These are phyloP conservation scores for Agelas oroides DNA, from an alignment of 37 sponge, comb jelly and placozoan genomes.

Conservation along the genomic window DNA sequence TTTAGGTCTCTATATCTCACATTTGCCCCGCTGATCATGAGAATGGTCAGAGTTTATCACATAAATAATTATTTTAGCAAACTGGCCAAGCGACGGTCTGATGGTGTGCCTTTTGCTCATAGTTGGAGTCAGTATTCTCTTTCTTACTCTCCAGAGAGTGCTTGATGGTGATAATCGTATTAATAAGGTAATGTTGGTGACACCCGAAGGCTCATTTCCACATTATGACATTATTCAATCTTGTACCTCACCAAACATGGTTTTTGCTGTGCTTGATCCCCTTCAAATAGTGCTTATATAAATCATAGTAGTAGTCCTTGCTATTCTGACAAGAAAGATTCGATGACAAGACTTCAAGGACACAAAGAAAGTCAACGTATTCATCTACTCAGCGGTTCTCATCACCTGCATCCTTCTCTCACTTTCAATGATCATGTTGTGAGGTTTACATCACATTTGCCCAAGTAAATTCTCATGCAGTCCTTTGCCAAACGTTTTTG, in stretches of 20 bases:
- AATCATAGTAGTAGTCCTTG: conserved; percentile 18
- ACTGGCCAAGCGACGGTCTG: conserved; percentile 36
- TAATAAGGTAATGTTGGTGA: neutral
- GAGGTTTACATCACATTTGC: no score
- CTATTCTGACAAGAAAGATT: conserved; percentile 42
- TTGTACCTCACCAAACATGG: neutral
- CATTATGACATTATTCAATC: neutral
- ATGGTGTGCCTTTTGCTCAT: conserved; percentile 17
- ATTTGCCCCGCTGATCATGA: conserved; percentile 21
- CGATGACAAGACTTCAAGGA: conserved; percentile 39
- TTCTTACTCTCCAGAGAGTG: neutral
- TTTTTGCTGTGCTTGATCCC: neutral
- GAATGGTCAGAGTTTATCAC: conserved; percentile 38
- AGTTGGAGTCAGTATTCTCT: neutral
- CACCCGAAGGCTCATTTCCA: neutral
- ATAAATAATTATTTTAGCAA: conserved; percentile 42
- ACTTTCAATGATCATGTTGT: no score
- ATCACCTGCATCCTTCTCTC: no score
- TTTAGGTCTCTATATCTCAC: conserved; percentile 5
- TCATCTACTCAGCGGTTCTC: no score
- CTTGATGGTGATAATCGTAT: neutral
- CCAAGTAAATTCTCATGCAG: no score
- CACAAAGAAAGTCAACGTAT: conserved; percentile 44
- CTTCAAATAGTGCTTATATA: neutral
- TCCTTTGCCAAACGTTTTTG: no score